phyloP scores from a whole-genome alignment of 92 coral and sea anemone genomes.

The Palythoa heliodiscus region DNA sequence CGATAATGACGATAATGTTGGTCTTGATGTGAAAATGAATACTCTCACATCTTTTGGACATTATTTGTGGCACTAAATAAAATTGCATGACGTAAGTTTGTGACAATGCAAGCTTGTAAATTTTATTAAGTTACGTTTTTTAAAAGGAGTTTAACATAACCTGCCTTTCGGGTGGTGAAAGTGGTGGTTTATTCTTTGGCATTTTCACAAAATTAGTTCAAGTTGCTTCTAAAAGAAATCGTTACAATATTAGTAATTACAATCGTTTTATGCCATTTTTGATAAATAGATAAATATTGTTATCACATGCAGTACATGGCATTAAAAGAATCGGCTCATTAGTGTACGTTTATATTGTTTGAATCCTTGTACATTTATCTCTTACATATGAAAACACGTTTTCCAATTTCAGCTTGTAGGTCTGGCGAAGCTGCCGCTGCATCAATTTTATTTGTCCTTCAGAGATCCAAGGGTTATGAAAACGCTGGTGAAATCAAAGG shows the following conservation, averaged over 20 bases:
- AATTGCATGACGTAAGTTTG: no score
- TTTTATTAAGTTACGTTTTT: no score
- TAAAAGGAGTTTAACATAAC: no score
- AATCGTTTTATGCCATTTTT: not conserved
- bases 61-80: no score
- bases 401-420: slow-evolving; percentile 80
- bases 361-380: not conserved
- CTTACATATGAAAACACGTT: not conserved
- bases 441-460: slow-evolving; percentile 92
- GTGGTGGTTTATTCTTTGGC: no score
- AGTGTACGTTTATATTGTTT: not conserved
- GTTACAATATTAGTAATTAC: no score
- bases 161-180: no score
- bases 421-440: slow-evolving; percentile 88
- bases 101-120: no score
- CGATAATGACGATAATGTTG: not conserved
- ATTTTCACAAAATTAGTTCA: no score
- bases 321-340: not conserved
- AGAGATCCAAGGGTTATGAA: slow-evolving; percentile 84
- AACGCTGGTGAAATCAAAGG: slow-evolving; percentile 95
- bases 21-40: not conserved
- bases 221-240: no score
- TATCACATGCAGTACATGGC: no score
- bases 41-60: not conserved
- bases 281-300: no score